A percentile compares a stretch with the other conserved stretches of the same genome.
Conservation (phyloP, 2,797 vertebrate species). For the Sebastes baramenuke region DNA sequence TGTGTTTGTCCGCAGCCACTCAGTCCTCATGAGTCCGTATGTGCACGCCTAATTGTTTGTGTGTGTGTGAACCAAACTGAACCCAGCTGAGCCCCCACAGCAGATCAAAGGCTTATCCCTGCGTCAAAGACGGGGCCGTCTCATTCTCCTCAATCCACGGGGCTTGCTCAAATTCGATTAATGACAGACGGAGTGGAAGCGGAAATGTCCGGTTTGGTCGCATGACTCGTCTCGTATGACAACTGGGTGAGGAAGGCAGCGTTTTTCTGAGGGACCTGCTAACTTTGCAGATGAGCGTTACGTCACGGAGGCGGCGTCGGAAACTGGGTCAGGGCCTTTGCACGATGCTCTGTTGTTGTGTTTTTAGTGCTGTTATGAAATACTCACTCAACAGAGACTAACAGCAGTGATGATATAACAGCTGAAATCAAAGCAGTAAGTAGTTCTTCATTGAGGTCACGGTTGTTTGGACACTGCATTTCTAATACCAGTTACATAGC, state of each 20-base stretch:
- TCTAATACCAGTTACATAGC: constrained; percentile 44
- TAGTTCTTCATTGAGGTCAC: constrained; percentile 50
- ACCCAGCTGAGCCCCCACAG: constrained; percentile 34
- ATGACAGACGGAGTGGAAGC: constrained; percentile 9
- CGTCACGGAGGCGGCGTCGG: constrained; percentile 35
- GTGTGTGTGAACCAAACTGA: constrained; percentile 17
- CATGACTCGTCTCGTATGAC: constrained; percentile 26
- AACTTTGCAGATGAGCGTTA: constrained; percentile 57
- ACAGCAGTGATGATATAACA: constrained; percentile 59
- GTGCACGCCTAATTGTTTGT: constrained; percentile 20
- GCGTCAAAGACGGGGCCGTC: constrained; percentile 24
- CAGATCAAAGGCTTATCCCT: constrained; percentile 55
- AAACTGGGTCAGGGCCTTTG: constrained; percentile 66
- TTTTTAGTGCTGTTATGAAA: constrained; percentile 56
- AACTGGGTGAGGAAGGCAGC: constrained; percentile 16
- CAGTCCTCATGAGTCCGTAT: constrained; percentile 1
- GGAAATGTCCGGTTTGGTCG: constrained; percentile 17
- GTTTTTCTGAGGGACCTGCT: constrained; percentile 43
- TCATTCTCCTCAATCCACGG: constrained; percentile 29
- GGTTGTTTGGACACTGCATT: constrained; percentile 37
- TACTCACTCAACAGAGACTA: constrained; percentile 35
- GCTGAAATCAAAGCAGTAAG: constrained; percentile 43
- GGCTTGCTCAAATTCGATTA: constrained; percentile 31
- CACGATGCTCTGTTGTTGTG: constrained; percentile 28
- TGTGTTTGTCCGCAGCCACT: neutral